Percentiles rank a stretch among this genome's conserved stretches.
Evolutionary conservation across 2,113 vertebrate species (phyloP).

Genomic region (Trichomycterus rosablanca): DNA sequence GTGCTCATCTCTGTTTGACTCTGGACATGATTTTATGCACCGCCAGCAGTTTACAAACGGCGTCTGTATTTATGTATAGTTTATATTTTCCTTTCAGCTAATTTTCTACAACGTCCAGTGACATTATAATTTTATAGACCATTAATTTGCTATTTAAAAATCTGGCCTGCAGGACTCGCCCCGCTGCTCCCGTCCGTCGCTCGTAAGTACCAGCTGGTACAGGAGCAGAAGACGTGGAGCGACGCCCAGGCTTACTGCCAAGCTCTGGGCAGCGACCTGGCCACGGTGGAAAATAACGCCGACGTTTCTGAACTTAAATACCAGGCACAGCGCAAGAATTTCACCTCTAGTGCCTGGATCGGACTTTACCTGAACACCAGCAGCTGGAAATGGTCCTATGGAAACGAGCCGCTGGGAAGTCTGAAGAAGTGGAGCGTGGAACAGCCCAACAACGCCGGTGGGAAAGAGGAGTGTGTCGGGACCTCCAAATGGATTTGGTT

Average conservation of each 20-base stretch:
- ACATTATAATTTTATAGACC: no score
- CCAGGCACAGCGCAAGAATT: background rate
- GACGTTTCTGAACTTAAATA: slow-evolving; percentile 1
- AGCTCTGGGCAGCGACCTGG: background rate
- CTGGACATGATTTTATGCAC: no score
- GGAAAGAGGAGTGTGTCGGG: background rate
- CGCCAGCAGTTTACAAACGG: no score
- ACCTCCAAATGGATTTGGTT: background rate
- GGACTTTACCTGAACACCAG: slow-evolving; percentile 7
- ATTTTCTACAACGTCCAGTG: no score
- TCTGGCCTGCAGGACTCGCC: slow-evolving; percentile 1
- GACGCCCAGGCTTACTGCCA: slow-evolving; percentile 17
- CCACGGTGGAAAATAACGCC: slow-evolving; percentile 9
- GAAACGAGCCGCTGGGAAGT: background rate
- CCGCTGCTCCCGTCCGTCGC: background rate
- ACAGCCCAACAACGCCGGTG: slow-evolving; percentile 1
- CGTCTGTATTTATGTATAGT: no score
- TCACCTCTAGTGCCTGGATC: background rate
- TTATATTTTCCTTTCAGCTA: no score
- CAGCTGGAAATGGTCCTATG: slow-evolving; percentile 25
- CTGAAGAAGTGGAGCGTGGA: background rate
- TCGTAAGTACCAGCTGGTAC: slow-evolving; percentile 4
- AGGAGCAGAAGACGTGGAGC: slow-evolving; percentile 7
- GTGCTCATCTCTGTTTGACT: no score
- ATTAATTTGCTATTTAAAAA: no score